Base-by-base conservation (phyloP, 2,888 invertebrate species). In the Elysia crispata region DNA sequence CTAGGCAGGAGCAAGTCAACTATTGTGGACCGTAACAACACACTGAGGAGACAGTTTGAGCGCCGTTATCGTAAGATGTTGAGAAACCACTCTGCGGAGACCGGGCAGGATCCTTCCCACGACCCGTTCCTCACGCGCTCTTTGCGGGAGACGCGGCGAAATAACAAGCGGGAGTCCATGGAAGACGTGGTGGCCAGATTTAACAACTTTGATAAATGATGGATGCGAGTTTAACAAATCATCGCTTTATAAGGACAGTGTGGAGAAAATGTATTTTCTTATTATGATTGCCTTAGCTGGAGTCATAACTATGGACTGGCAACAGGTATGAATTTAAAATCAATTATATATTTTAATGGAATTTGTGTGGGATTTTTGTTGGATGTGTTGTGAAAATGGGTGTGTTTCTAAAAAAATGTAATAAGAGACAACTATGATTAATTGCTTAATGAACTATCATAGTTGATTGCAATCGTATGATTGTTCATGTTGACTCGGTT, bases 21-120 rank as follows among this genome's bases (percentile, higher is more conserved):
- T 1, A 25, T 84, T 62, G 83, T 85, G 64, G 85, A 85, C 72
- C 85, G 85, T 75, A 87, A 88, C 81, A 89, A 87, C 78, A 89
- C 89, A 0, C 84, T 88, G 64, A 80, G 89, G n/a, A 85, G 87
- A 11, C 88, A 87, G n/a, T 89, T 89, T 66, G 89, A 88, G 30
- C 85, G 86, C 69, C 82, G 89, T 11, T 89, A 89, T 81, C 88
- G 84, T 28, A 82, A 82, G 67, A 80, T 86, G 69, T 64, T 86
- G 66, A 80, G 85, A n/a, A 84, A 84, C 62, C 85, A 86, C 57
- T 82, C 85, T 0, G 80, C 83, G 6, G 85, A 85, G 33, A 83
- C 81, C 3, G 83, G 82, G 20, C 78, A 80, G 49, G 83, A 83
- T 8, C 73, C 83, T n/a, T 75, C 79, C 67, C 64, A 74, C 67